These are phyloP conservation scores for Watsonalla cultraria DNA, from an alignment of 2,888 invertebrate species.

Conservation along the genomic window DNA sequence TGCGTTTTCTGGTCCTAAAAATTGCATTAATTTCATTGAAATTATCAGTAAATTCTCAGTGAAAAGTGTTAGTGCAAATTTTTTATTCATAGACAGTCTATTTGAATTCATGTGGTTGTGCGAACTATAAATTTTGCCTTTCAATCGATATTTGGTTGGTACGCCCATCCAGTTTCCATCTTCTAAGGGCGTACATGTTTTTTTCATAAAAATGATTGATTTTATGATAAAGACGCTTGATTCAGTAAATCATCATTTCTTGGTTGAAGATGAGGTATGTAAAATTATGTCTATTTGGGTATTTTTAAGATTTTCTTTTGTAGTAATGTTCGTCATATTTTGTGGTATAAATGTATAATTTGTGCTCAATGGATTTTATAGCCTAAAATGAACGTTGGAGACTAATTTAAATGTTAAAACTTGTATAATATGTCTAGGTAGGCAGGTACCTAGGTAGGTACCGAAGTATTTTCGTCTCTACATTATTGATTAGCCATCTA, in stretches of 20 bases:
- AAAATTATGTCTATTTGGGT: background rate
- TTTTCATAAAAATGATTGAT: constrained; percentile 82
- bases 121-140: background rate
- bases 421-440: no score
- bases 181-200: constrained; percentile 23
- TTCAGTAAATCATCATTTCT: constrained; percentile 90
- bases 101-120: background rate
- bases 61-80: constrained; percentile 19
- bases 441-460: background rate
- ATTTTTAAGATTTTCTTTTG: no score
- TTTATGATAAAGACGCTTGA: constrained; percentile 94
- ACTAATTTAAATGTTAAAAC: no score
- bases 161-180: constrained; percentile 19
- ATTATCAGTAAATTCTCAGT: constrained; percentile 22
- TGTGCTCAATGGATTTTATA: no score
- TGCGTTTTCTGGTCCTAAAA: constrained; percentile 24
- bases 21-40: constrained; percentile 16
- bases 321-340: no score
- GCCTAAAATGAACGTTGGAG: no score
- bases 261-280: constrained; percentile 91
- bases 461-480: background rate
- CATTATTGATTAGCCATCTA: background rate
- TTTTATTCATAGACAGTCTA: background rate
- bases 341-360: no score
- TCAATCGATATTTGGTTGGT: constrained; percentile 18